A percentile compares a stretch with the other conserved stretches of the same genome.
Evolutionary conservation across 2,797 vertebrate species (phyloP).

Genomic region (Nasua narica): DNA sequence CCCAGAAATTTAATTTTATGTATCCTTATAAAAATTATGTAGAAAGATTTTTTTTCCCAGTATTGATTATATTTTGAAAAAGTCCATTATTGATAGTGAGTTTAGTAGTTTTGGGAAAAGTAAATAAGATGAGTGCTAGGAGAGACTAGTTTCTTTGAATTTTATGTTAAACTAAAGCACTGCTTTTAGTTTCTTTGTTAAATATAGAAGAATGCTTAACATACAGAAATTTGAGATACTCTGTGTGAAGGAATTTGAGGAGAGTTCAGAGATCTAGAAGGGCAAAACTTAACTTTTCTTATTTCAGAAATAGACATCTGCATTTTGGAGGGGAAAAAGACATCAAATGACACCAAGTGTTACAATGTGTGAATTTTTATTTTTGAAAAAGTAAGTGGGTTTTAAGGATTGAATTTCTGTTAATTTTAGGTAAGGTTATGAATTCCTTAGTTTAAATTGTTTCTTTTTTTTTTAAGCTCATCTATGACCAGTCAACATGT

Average conservation of each 20-base stretch:
- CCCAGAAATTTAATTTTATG: slow-evolving; percentile 7
- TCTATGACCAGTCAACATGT: not conserved
- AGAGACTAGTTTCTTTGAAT: not conserved
- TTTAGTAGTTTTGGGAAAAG: slow-evolving; percentile 17
- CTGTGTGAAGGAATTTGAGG: not conserved
- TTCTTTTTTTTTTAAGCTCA: not conserved
- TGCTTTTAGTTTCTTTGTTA: slow-evolving; percentile 28
- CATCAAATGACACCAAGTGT: not conserved
- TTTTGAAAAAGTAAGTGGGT: not conserved
- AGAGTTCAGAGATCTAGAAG: not conserved
- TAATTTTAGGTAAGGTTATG: not conserved
- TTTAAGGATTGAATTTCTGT: not conserved
- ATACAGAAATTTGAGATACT: not conserved
- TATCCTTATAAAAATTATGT: not conserved
- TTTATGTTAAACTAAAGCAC: not conserved
- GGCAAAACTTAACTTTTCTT: not conserved
- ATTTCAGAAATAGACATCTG: not conserved
- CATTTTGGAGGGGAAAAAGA: slow-evolving; percentile 2
- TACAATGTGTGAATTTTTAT: not conserved
- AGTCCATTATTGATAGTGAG: not conserved
- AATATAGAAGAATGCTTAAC: not conserved
- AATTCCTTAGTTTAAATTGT: not conserved
- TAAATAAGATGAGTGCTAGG: not conserved
- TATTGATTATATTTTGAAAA: not conserved
- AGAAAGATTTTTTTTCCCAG: not conserved